Conservation (phyloP, 2,113 vertebrate genomes). For the Nycticorax nycticorax region DNA sequence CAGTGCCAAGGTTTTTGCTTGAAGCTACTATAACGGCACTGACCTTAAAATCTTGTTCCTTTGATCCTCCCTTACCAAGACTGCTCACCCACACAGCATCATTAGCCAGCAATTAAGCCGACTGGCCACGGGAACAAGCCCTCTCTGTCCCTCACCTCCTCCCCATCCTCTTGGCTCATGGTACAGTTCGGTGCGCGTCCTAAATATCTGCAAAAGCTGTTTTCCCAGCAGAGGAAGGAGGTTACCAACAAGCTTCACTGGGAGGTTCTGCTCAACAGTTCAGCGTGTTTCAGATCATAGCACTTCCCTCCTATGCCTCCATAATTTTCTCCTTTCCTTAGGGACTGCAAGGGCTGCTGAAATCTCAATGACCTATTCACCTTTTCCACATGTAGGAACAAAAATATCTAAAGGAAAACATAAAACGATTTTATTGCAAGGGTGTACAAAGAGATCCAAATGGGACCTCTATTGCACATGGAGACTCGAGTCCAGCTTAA, state of each 20-base stretch:
- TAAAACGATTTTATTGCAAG: background rate
- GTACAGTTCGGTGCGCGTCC: background rate
- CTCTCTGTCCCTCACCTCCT: background rate
- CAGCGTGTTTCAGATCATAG: fast-evolving
- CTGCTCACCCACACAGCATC: background rate
- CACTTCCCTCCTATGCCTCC: fast-evolving
- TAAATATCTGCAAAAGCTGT: background rate
- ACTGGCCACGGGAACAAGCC: background rate
- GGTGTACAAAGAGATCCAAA: background rate
- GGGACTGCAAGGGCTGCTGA: background rate
- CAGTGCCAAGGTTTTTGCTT: background rate
- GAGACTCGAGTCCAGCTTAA: background rate
- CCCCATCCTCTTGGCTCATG: background rate
- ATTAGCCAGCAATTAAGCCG: background rate
- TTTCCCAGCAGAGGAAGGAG: background rate
- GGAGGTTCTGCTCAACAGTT: background rate
- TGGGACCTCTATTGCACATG: background rate
- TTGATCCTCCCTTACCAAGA: background rate
- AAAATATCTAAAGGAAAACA: background rate
- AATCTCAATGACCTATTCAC: background rate
- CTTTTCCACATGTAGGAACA: background rate
- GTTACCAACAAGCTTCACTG: background rate
- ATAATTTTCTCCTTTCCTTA: background rate
- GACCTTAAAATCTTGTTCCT: background rate
- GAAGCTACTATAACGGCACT: background rate